A percentile compares a stretch with the other conserved stretches of the same genome.
Evolutionary conservation across 1,140 invertebrate species (phyloP).

Genomic region (Drosophila paulistorum): DNA sequence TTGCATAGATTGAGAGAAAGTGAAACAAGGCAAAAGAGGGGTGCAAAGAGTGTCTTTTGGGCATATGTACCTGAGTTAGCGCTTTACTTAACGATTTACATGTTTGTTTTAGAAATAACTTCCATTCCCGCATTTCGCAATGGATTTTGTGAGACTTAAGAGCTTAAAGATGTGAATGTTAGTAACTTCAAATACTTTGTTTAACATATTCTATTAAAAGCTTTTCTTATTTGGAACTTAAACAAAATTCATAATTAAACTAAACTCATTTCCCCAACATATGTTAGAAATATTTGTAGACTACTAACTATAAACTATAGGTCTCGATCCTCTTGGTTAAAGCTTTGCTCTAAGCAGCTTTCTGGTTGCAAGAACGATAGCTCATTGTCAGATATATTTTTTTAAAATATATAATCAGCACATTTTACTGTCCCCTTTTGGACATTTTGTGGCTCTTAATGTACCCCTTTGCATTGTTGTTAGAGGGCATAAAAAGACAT

Average conservation of each 20-base stretch:
- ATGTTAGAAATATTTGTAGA: no score
- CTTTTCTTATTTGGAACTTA: background rate
- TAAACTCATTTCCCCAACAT: no score
- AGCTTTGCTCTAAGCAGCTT: no score
- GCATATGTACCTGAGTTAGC: slow-evolving; percentile 39
- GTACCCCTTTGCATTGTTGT: background rate
- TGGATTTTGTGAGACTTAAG: background rate
- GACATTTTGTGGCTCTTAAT: background rate
- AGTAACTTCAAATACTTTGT: background rate
- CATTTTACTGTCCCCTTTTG: background rate
- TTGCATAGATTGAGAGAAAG: slow-evolving; percentile 14
- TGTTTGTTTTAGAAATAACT: slow-evolving; percentile 73
- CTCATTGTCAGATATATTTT: no score
- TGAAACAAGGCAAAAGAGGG: background rate
- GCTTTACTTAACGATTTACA: slow-evolving; percentile 38
- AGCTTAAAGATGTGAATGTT: background rate
- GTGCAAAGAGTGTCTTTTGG: background rate
- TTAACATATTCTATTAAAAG: background rate
- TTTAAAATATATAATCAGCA: no score
- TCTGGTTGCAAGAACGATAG: no score
- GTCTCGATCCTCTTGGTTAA: no score
- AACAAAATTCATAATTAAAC: no score
- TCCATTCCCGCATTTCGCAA: slow-evolving; percentile 41
- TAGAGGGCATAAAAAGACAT: background rate
- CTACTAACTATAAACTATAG: no score